A percentile compares a stretch with the other conserved stretches of the same genome.
phyloP scores from a whole-genome alignment of 2,888 invertebrate genomes.

The Horisme vitalbata region DNA sequence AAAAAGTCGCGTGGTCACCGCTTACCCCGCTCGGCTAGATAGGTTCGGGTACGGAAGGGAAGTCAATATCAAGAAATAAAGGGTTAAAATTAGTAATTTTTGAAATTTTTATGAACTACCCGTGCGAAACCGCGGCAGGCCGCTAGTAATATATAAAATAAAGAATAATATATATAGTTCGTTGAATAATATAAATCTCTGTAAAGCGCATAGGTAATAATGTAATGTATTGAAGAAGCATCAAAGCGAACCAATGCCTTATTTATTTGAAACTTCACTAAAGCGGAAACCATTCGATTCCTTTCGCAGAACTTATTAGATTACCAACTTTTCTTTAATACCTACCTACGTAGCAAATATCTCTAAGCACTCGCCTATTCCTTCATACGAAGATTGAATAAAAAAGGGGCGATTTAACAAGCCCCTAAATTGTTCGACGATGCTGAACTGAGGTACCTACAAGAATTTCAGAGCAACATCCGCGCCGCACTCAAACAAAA shows the following conservation, averaged over 20 bases:
- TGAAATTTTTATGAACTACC: too few species aligned
- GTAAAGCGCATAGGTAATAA: too few species aligned
- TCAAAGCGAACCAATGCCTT: neutral
- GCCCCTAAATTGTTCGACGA: conserved; percentile 31
- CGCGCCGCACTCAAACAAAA: conserved; percentile 67
- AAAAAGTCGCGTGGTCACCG: too few species aligned
- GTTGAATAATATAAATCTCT: too few species aligned
- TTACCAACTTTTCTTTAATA: conserved; percentile 11
- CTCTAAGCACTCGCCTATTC: neutral
- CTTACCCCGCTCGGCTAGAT: too few species aligned
- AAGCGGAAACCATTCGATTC: neutral
- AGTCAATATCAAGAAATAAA: too few species aligned
- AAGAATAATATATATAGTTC: too few species aligned
- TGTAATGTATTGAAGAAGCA: too few species aligned
- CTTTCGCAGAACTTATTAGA: conserved; percentile 6
- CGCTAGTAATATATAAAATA: too few species aligned
- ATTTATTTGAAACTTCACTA: neutral
- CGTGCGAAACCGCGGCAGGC: too few species aligned
- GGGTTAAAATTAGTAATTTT: too few species aligned
- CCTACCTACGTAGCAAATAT: conserved; percentile 3
- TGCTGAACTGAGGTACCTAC: conserved; percentile 40
- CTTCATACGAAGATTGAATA: conserved; percentile 3
- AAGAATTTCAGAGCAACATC: conserved; percentile 56
- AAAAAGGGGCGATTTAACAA: conserved; percentile 15
- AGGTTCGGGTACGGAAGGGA: too few species aligned